These are phyloP conservation scores for Microtus oregoni DNA, from an alignment of 2,113 vertebrate species.

Conservation along the genomic window DNA sequence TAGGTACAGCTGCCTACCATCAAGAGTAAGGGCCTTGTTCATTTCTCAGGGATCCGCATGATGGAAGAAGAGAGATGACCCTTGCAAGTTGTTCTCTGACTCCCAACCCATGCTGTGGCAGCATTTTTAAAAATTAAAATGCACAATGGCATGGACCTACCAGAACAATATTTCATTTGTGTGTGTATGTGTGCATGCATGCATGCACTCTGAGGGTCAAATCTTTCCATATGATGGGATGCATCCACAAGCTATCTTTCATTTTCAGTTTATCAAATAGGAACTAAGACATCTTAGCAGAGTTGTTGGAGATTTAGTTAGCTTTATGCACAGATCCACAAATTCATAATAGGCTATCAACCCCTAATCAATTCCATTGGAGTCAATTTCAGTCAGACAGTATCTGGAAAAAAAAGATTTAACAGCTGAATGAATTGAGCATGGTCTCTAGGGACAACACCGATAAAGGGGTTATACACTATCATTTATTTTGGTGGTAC, in stretches of 20 bases:
- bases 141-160: too few relatives aligned
- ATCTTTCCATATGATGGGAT: neutral
- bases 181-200: neutral
- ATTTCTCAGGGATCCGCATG: too few relatives aligned
- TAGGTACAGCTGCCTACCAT: neutral
- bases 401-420: neutral
- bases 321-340: neutral
- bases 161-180: neutral
- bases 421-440: neutral
- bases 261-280: neutral
- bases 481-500: neutral
- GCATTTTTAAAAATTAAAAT: neutral
- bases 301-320: neutral
- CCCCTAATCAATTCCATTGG: neutral
- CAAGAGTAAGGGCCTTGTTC: neutral
- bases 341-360: neutral
- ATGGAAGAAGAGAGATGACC: neutral
- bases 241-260: neutral
- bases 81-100: neutral
- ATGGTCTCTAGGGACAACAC: neutral
- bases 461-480: neutral
- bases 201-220: neutral
- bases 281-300: neutral
- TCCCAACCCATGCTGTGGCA: too few relatives aligned
- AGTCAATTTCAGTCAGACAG: neutral